Conservation (phyloP, 2,113 vertebrate species). For the Rafetus swinhoei region DNA sequence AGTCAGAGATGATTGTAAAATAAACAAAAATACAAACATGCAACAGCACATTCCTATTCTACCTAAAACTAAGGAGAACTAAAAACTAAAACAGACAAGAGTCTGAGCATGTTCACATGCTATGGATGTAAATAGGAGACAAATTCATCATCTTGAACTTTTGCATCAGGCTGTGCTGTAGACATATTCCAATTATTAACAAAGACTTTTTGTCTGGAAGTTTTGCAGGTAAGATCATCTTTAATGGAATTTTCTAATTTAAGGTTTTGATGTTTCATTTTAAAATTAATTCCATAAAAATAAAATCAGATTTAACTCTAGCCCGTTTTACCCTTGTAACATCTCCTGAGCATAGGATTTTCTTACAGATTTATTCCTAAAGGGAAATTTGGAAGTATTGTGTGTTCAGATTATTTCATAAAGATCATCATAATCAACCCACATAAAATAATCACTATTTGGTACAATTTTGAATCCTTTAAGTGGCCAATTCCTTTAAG, state of each 20-base stretch:
- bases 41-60: background rate
- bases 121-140: background rate
- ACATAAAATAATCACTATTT: slow-evolving; percentile 16
- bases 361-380: slow-evolving; percentile 32
- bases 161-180: background rate
- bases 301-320: background rate
- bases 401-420: slow-evolving; percentile 17
- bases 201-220: background rate
- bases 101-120: background rate
- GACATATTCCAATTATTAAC: background rate
- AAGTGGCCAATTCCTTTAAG: background rate
- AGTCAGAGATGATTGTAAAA: background rate
- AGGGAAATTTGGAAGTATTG: background rate
- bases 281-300: background rate
- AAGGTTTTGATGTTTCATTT: background rate
- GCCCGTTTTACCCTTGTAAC: background rate
- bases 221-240: background rate
- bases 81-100: background rate
- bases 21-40: accelerated
- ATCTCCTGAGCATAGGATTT: background rate
- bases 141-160: too few species aligned
- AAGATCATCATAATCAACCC: slow-evolving; percentile 23
- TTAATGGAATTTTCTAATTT: background rate
- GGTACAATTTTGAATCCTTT: slow-evolving; percentile 8
- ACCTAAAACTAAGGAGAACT: accelerated